Conservation (phyloP, 2,113 vertebrate genomes). For the Nesogale talazaci region DNA sequence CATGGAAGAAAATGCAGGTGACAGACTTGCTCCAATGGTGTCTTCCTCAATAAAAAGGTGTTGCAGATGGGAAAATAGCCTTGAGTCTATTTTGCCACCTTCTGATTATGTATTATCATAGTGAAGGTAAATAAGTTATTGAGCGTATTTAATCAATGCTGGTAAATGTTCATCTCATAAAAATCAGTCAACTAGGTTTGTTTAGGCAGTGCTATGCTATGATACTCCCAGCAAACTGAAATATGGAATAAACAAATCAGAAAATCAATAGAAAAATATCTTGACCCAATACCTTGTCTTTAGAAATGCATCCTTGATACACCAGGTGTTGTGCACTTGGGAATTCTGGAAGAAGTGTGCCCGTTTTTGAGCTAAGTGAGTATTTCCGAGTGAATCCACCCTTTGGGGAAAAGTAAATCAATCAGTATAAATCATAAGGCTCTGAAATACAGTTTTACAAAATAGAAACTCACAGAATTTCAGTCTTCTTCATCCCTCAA, state of each 20-base stretch:
- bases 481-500: not conserved
- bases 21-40: not conserved
- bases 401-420: slow-evolving; percentile 82
- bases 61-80: slow-evolving; percentile 79
- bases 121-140: slow-evolving; percentile 89
- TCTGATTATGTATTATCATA: slow-evolving; percentile 81
- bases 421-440: slow-evolving; percentile 11
- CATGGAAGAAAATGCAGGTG: not conserved
- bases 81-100: slow-evolving; percentile 82
- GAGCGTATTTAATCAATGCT: slow-evolving; percentile 84
- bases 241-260: slow-evolving; percentile 78
- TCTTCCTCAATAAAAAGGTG: slow-evolving; percentile 68
- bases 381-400: slow-evolving; percentile 99
- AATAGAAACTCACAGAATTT: slow-evolving; percentile 26
- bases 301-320: slow-evolving; percentile 93
- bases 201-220: slow-evolving; percentile 82
- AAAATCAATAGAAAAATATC: slow-evolving; percentile 79
- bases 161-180: slow-evolving; percentile 85
- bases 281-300: slow-evolving; percentile 93
- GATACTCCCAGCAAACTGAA: slow-evolving; percentile 78
- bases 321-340: slow-evolving; percentile 96
- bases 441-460: slow-evolving; percentile 12
- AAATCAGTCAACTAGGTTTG: slow-evolving; percentile 88
- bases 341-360: slow-evolving; percentile 97
- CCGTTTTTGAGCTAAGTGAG: slow-evolving; percentile 98